Conservation (phyloP, 2,888 invertebrate genomes). For the Acleris holmiana region DNA sequence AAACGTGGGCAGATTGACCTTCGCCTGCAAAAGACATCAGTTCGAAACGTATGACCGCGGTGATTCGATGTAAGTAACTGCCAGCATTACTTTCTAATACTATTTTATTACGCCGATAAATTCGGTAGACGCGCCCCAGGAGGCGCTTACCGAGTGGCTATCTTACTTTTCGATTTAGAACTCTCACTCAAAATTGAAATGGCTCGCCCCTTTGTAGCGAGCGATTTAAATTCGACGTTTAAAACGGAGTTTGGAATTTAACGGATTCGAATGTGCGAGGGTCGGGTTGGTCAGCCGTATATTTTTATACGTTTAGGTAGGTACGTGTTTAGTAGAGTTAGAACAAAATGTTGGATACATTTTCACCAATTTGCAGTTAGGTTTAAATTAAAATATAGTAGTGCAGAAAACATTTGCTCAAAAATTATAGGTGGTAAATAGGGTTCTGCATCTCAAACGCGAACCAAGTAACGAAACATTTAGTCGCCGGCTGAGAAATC, state of each 20-base stretch:
- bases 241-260: constrained; percentile 56
- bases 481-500: too few species aligned
- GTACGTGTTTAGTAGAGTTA: neutral
- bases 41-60: constrained; percentile 20
- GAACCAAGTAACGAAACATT: too few species aligned
- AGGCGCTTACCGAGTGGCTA: constrained; percentile 74
- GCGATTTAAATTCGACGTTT: constrained; percentile 76
- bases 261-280: constrained; percentile 6
- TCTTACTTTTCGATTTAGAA: constrained; percentile 74
- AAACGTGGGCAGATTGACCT: constrained; percentile 1
- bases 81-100: constrained; percentile 63
- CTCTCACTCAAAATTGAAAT: constrained; percentile 78
- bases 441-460: too few species aligned
- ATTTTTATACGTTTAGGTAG: too few species aligned
- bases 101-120: constrained; percentile 80
- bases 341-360: too few species aligned
- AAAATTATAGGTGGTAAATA: too few species aligned
- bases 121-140: constrained; percentile 76
- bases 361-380: too few species aligned
- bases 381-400: too few species aligned
- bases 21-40: constrained; percentile 3
- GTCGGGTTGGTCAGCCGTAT: neutral
- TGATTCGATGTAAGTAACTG: constrained; percentile 40
- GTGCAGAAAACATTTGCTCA: too few species aligned
- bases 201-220: constrained; percentile 68